These are phyloP conservation scores for Xerus inauris DNA, from an alignment of 2,113 vertebrate species.

Conservation along the genomic window DNA sequence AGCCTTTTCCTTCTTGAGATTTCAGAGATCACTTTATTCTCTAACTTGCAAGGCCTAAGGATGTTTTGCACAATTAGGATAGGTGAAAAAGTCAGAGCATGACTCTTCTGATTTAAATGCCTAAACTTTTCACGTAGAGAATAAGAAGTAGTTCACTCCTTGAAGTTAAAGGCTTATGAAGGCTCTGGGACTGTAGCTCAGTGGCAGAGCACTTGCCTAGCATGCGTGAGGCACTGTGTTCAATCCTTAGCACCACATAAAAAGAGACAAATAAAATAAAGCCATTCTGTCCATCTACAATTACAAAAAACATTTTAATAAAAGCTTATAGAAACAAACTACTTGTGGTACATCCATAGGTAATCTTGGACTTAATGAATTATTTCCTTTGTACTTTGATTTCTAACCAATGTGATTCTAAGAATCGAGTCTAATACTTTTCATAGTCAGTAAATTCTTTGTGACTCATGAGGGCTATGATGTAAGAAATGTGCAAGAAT, in stretches of 20 bases:
- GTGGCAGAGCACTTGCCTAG: too few relatives aligned
- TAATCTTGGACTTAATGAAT: neutral
- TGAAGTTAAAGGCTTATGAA: neutral
- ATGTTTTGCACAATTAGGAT: neutral
- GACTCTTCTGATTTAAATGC: neutral
- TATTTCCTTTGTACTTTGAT: conserved; percentile 33
- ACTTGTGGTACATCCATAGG: neutral
- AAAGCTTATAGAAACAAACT: neutral
- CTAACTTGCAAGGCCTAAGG: neutral
- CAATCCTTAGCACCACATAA: too few relatives aligned
- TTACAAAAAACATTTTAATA: too few relatives aligned
- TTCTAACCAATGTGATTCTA: neutral
- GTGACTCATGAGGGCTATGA: neutral
- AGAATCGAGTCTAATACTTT: neutral
- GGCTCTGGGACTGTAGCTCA: too few relatives aligned
- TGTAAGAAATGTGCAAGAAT: conserved; percentile 23
- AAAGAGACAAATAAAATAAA: too few relatives aligned
- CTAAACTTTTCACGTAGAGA: neutral
- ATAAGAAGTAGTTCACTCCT: neutral
- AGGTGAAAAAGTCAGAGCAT: neutral
- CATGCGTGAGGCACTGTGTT: too few relatives aligned
- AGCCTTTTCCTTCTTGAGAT: neutral
- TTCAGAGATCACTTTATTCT: neutral
- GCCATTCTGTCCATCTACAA: too few relatives aligned
- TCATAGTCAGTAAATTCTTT: conserved; percentile 19